A percentile compares a stretch with the other conserved stretches of the same genome.
These are phyloP conservation scores for Acholoe squamosa DNA, from an alignment of 2,888 invertebrate genomes.

Conservation along the genomic window DNA sequence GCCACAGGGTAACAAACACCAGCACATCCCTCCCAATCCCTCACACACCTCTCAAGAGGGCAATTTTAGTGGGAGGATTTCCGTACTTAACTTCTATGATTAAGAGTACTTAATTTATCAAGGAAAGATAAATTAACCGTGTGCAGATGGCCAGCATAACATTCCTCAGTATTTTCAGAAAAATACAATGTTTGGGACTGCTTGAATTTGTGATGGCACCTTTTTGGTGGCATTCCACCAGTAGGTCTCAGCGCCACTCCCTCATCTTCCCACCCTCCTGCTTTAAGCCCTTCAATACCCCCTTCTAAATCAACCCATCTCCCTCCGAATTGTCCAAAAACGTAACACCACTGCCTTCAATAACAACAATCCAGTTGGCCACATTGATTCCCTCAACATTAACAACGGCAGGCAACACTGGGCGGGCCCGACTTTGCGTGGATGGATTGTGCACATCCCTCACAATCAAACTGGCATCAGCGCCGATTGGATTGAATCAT, in stretches of 20 bases:
- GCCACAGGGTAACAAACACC: too few relatives aligned
- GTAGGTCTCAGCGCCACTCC: background rate
- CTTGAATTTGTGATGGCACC: background rate
- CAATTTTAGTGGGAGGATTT: background rate
- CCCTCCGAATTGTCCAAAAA: background rate
- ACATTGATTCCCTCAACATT: slow-evolving; percentile 24
- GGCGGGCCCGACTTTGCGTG: background rate
- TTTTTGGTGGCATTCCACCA: too few relatives aligned
- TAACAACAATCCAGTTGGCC: background rate
- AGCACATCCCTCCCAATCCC: too few relatives aligned
- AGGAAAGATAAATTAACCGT: background rate
- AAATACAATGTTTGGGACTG: background rate
- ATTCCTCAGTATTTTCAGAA: background rate
- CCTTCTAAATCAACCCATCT: background rate
- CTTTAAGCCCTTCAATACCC: background rate
- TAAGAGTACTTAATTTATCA: background rate
- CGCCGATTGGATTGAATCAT: slow-evolving; percentile 50
- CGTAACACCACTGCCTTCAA: background rate
- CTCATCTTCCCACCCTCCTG: background rate
- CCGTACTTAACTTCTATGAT: background rate
- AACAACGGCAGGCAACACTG: background rate
- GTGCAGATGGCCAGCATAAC: background rate
- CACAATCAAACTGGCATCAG: slow-evolving; percentile 55
- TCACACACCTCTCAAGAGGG: background rate
- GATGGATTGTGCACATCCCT: slow-evolving; percentile 24